These are phyloP conservation scores for Myripristis jacobus DNA, from an alignment of 2,797 vertebrate genomes.

Conservation along the genomic window DNA sequence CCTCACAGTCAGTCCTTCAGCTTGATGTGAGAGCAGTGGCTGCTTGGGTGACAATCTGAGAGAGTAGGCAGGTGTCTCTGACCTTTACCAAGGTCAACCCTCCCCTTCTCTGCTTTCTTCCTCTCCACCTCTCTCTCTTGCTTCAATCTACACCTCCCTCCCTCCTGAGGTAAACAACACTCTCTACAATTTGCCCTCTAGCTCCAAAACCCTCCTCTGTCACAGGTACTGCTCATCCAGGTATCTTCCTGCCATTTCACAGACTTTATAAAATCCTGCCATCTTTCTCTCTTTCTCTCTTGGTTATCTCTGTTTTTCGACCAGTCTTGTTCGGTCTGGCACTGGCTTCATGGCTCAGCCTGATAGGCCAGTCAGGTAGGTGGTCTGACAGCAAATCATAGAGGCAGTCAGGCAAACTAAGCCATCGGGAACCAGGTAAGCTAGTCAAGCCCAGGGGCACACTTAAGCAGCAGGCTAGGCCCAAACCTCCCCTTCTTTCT, in stretches of 20 bases:
- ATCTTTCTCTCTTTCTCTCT: conserved; percentile 27
- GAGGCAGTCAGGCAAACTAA: conserved; percentile 54
- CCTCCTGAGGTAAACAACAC: conserved; percentile 64
- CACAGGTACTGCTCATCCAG: conserved; percentile 22
- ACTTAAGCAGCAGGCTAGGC: conserved; percentile 60
- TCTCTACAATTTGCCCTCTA: conserved; percentile 30
- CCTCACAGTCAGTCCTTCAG: conserved; percentile 85
- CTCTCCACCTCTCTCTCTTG: conserved; percentile 40
- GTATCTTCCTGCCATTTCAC: conserved; percentile 33
- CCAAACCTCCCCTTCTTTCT: conserved; percentile 35
- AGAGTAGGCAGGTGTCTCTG: conserved; percentile 85
- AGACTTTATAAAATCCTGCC: conserved; percentile 19
- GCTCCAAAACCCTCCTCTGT: conserved; percentile 43
- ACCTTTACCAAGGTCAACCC: conserved; percentile 87
- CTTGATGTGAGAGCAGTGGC: conserved; percentile 81
- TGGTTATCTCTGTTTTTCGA: conserved; percentile 22
- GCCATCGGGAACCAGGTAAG: conserved; percentile 49
- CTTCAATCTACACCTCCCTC: conserved; percentile 47
- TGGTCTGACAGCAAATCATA: conserved; percentile 43
- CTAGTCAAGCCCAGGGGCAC: conserved; percentile 68
- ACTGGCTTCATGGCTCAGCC: background rate
- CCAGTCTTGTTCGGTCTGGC: background rate
- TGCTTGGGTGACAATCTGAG: conserved; percentile 86
- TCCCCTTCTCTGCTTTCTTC: conserved; percentile 58
- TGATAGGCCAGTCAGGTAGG: conserved; percentile 33